These are phyloP conservation scores for Lampropteryx suffumata DNA, from an alignment of 2,888 invertebrate species.

Conservation along the genomic window DNA sequence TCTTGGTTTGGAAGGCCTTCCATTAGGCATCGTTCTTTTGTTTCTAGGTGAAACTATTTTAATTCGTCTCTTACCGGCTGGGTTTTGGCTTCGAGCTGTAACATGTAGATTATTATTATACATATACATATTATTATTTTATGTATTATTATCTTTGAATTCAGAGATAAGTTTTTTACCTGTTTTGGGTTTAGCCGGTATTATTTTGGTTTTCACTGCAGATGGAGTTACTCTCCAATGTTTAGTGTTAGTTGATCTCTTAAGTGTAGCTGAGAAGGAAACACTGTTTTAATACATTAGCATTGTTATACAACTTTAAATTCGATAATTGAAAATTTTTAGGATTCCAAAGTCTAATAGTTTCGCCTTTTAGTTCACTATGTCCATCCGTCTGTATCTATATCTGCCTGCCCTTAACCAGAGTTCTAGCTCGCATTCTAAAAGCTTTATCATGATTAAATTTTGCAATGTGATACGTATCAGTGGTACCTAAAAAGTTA, in stretches of 20 bases:
- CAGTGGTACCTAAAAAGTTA: too few species aligned
- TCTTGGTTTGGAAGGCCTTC: background rate
- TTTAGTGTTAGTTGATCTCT: background rate
- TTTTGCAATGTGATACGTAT: too few species aligned
- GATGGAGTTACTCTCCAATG: background rate
- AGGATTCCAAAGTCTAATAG: too few species aligned
- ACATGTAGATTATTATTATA: background rate
- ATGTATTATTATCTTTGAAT: too few species aligned
- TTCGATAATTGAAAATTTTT: too few species aligned
- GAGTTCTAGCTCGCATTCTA: too few species aligned
- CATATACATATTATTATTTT: too few species aligned
- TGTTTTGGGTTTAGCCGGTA: background rate
- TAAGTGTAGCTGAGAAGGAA: background rate
- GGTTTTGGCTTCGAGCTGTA: background rate
- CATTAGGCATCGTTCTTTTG: background rate
- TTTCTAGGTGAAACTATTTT: background rate
- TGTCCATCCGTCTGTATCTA: too few species aligned
- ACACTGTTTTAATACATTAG: background rate
- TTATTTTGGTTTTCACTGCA: background rate
- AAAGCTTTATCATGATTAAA: too few species aligned
- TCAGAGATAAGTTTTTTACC: background rate
- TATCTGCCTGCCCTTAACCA: too few species aligned
- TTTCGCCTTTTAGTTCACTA: too few species aligned
- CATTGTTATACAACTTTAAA: background rate
- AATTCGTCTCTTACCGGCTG: background rate